phyloP scores from a whole-genome alignment of 92 coral and sea anemone species.

The Diadumene lineata region DNA sequence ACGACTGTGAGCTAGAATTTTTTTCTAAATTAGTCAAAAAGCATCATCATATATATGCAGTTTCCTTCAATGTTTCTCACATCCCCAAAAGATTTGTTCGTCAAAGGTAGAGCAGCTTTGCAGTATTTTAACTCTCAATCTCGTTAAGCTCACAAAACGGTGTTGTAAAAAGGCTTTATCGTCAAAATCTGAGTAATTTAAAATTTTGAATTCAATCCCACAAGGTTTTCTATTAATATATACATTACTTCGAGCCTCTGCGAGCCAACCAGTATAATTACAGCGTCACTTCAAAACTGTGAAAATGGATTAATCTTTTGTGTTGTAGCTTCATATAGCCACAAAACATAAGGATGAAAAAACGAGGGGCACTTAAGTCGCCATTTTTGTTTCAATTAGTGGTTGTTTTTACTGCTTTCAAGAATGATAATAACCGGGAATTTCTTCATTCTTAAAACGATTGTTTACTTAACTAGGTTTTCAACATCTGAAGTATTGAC shows the following conservation, averaged over 20 bases:
- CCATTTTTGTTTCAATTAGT: slow-evolving; percentile 7
- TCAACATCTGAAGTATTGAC: no score
- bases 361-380: neutral
- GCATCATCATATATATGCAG: neutral
- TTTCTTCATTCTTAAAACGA: neutral
- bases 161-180: neutral
- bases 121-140: neutral
- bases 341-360: neutral
- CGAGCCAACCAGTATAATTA: neutral
- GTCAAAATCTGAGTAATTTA: neutral
- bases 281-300: slow-evolving; percentile 3
- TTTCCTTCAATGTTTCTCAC: neutral
- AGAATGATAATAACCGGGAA: neutral
- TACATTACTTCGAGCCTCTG: neutral
- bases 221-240: neutral
- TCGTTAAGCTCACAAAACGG: neutral
- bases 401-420: neutral
- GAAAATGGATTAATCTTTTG: slow-evolving; percentile 22
- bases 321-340: neutral
- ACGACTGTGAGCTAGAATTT: no score
- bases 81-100: no score
- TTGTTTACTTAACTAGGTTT: neutral
- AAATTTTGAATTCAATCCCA: neutral
- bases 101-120: no score
- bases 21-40: neutral